These are phyloP conservation scores for Carlito syrichta DNA, from an alignment of 2,113 vertebrate species.

Conservation along the genomic window DNA sequence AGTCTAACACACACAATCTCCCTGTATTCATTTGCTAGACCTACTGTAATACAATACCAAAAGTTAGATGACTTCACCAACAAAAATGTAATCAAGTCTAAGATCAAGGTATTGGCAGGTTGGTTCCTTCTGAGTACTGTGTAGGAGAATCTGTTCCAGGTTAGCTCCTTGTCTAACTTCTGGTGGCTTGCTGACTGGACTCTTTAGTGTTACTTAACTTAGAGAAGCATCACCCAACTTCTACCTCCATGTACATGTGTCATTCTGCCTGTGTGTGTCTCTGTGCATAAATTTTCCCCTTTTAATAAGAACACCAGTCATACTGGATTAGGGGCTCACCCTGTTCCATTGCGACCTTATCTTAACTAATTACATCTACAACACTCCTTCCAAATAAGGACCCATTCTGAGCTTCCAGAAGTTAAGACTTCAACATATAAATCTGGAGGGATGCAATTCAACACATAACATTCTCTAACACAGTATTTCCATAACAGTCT, in stretches of 20 bases:
- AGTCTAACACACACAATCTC: neutral
- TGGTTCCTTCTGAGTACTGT: neutral
- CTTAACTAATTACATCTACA: neutral
- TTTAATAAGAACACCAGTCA: neutral
- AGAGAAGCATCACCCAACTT: neutral
- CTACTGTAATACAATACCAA: neutral
- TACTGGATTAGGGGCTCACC: neutral
- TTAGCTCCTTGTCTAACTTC: neutral
- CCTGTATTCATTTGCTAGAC: neutral
- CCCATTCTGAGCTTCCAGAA: neutral
- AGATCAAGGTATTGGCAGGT: neutral
- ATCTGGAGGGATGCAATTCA: neutral
- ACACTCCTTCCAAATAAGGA: neutral
- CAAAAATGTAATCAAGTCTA: too few relatives aligned
- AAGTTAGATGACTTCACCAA: neutral
- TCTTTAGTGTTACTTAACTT: neutral
- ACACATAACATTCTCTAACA: neutral
- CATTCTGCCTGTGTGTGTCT: neutral
- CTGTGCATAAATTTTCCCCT: neutral
- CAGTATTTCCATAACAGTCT: accelerated
- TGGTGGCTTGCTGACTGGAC: neutral
- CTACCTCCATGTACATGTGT: neutral
- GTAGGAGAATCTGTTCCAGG: accelerated
- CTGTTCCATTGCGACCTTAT: neutral
- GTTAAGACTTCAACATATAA: neutral